Percentiles rank a stretch among this genome's conserved stretches.
Evolutionary conservation across 2,113 vertebrate genomes (phyloP).

Genomic region (Aegotheles bennettii): DNA sequence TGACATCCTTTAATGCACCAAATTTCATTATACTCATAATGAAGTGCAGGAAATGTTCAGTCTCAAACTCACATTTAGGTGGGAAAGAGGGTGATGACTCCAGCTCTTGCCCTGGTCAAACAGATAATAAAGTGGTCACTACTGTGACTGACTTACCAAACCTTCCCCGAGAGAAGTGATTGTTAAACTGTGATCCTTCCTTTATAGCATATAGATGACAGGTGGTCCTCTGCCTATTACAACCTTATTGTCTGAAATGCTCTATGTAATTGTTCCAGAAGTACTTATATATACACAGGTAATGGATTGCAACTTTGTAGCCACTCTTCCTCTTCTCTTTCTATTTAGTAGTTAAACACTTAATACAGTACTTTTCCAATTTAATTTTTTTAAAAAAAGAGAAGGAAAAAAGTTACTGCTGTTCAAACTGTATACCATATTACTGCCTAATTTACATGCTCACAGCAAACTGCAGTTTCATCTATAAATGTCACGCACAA

Average conservation of each 20-base stretch:
- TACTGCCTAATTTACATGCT: not conserved
- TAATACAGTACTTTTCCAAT: not conserved
- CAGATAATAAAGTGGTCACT: not conserved
- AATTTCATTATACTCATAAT: constrained; percentile 1
- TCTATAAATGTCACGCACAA: not conserved
- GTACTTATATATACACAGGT: not conserved
- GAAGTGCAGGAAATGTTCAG: not conserved
- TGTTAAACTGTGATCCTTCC: not conserved
- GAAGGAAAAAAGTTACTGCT: not conserved
- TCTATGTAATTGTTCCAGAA: not conserved
- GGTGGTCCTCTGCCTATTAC: not conserved
- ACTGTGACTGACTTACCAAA: not conserved
- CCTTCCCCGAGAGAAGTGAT: not conserved
- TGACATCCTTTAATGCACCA: not conserved
- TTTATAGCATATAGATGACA: not conserved
- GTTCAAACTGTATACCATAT: not conserved
- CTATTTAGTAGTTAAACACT: not conserved
- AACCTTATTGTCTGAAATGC: not conserved
- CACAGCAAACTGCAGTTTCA: not conserved
- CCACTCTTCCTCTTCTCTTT: not conserved
- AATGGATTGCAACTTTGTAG: not conserved
- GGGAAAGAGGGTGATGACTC: not conserved
- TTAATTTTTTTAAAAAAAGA: not conserved
- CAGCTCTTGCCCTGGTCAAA: not conserved
- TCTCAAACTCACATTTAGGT: constrained; percentile 21